A percentile compares a stretch with the other conserved stretches of the same genome.
phyloP scores from a whole-genome alignment of 2,797 vertebrate genomes.

The Rhinella marina region DNA sequence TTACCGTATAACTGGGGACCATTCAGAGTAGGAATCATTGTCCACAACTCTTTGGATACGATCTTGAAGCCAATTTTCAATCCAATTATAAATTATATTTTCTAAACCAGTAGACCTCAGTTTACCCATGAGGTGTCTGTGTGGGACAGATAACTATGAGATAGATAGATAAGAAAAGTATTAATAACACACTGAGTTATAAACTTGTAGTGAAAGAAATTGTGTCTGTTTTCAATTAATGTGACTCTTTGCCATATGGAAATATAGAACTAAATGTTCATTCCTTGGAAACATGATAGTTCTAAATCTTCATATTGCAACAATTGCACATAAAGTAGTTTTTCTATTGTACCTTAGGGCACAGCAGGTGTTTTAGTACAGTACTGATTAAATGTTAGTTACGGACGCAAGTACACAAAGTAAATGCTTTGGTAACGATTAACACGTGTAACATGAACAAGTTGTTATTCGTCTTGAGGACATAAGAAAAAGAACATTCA shows the following conservation, averaged over 20 bases:
- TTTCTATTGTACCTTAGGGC: conserved; percentile 16
- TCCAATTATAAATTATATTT: no score
- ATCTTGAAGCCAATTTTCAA: no score
- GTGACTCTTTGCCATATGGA: conserved; percentile 64
- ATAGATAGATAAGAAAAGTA: background rate
- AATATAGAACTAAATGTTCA: conserved; percentile 41
- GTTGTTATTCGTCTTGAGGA: background rate
- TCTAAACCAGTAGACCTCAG: no score
- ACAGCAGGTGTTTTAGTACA: background rate
- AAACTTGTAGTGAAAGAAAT: no score
- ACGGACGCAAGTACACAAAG: background rate
- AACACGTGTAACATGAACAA: background rate
- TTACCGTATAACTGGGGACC: no score
- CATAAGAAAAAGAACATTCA: background rate
- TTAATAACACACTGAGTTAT: no score
- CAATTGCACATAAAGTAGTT: background rate
- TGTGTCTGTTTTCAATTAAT: conserved; percentile 66
- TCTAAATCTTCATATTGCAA: background rate
- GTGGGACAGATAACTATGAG: no score
- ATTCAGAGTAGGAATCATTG: no score
- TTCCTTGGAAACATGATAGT: background rate
- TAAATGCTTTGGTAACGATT: background rate
- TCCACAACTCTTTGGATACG: no score
- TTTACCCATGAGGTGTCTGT: no score
- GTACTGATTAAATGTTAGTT: background rate